Evolutionary conservation across 2,888 invertebrate genomes (phyloP), one percentile per base, ranked within the genome.

Genomic region (Plagodis dolabraria): DNA sequence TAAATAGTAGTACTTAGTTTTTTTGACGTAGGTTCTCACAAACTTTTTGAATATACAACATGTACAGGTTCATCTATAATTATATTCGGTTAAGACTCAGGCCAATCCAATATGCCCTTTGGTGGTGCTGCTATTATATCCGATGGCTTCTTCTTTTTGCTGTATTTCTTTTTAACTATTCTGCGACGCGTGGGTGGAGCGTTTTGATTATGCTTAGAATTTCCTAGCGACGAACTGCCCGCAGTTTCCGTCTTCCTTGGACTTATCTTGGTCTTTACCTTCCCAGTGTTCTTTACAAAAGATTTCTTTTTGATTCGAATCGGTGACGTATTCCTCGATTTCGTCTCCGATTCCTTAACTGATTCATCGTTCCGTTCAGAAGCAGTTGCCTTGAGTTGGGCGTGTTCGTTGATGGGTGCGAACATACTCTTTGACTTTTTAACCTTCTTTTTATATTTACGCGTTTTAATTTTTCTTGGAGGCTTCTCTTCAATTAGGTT

Each of bases 351-450:
- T 34, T 62, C 53, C 46, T 44, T 62, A 36, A 42, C 35, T 38
- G 57, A 49, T 33, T 68, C 64, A 7, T 71, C 63, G 40, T 74
- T 72, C 36, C 56, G 57, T 11, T 74, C 76, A 4, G 76, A 75
- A 5, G 60, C 67, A 7, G 69, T 69, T 9, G 58, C 54, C 56
- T 69, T 72, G 6, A 71, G 55, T 42, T 60, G 46, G 5, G 53
- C 36, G 5, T 48, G 49, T 2, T 63, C 51, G 40, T 58, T 64
- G 5, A 47, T 43, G 0, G 76, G 67, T 2, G 67, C 47, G 40
- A 64, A 66, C 52, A 77, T 57, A 58, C 77, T 83, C 63, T 76
- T 82, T 0, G 71, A 56, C 55, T 65, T 77, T 61, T 67, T 78
- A 2, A 75, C 79, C 61, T 74, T 79, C 67, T 69, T 65, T 11